Base-by-base conservation (phyloP, 2,888 invertebrate genomes). In the Chalcosyrphus nemorum region DNA sequence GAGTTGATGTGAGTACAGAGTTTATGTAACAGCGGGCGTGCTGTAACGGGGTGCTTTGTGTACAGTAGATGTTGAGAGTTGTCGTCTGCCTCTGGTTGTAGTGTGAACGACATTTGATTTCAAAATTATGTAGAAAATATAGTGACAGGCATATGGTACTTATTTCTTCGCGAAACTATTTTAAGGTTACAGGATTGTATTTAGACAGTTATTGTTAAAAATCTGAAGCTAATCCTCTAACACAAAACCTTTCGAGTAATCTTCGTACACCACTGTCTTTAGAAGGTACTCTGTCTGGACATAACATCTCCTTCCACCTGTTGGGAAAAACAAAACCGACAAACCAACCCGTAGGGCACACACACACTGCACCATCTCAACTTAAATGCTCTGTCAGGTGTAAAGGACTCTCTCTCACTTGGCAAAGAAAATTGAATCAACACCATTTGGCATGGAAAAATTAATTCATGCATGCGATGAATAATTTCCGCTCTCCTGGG, bases 381-480 rank as follows among this genome's bases (percentile, higher is more conserved):
- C n/a, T 21, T 6, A 13, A 3, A 13, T 24, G 32, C 24, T 41
- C 43, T 52, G 13, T 52, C 65, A 78, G 59, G 71, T 71, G 71
- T 21, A 27, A 57, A 24, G 24, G 3, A 29, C 3, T 50, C 3
- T 41, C 24, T 57, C n/a, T n/a, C n/a, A n/a, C n/a, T n/a, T n/a
- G n/a, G 21, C 21, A 50, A 57, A 57, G 65, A 52, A 65, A 66
- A 80, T 72, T 72, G 35, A 65, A 78, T 72, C 80, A 72, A 52
- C 59, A 66, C 72, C 59, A 66, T 59, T 80, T 59, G 65, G 56
- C 63, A 57, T 57, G 72, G 24, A 27, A 27, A 65, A 50, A 66
- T 15, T 43, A 52, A 66, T 65, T 52, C 72, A 66, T 59, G 80
- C 66, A 54, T 72, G 65, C 80, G 45, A 80, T 45, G 72, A 66